phyloP scores from a whole-genome alignment of 2,888 invertebrate species.

The Brenthis hecate region DNA sequence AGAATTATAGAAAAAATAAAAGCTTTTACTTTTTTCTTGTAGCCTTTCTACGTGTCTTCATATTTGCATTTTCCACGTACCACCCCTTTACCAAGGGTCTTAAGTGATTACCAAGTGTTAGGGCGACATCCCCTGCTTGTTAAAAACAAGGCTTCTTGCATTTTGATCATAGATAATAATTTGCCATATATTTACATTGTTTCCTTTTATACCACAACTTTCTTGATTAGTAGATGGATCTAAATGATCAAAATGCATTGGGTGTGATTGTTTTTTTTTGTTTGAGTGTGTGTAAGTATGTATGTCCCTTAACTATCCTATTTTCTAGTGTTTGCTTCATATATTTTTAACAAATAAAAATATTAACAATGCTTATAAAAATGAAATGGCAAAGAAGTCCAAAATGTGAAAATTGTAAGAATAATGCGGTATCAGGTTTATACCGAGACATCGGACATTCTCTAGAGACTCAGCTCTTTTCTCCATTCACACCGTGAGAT shows the following conservation, averaged over 20 bases:
- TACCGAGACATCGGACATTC: constrained; percentile 21
- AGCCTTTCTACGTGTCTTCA: constrained; percentile 3
- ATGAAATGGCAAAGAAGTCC: background rate
- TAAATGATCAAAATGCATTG: background rate
- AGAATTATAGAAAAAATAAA: background rate
- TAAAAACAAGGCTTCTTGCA: constrained; percentile 44
- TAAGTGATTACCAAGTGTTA: constrained; percentile 52
- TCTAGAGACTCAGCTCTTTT: constrained; percentile 15
- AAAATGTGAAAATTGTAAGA: constrained; percentile 4
- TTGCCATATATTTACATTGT: constrained; percentile 22
- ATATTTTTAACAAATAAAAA: no score
- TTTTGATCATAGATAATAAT: constrained; percentile 34
- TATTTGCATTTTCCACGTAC: constrained; percentile 29
- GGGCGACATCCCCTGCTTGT: constrained; percentile 44
- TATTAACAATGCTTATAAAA: no score
- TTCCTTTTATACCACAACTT: constrained; percentile 5
- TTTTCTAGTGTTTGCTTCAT: no score
- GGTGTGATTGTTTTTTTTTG: background rate
- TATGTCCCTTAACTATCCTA: no score
- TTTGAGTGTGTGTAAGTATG: no score
- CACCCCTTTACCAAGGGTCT: constrained; percentile 47
- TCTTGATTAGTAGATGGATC: constrained; percentile 1
- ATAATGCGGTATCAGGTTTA: constrained; percentile 24
- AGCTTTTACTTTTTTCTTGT: background rate
- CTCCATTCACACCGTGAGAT: constrained; percentile 25